Evolutionary conservation across 2,113 vertebrate genomes (phyloP).

Genomic region (Paratilapia polleni): DNA sequence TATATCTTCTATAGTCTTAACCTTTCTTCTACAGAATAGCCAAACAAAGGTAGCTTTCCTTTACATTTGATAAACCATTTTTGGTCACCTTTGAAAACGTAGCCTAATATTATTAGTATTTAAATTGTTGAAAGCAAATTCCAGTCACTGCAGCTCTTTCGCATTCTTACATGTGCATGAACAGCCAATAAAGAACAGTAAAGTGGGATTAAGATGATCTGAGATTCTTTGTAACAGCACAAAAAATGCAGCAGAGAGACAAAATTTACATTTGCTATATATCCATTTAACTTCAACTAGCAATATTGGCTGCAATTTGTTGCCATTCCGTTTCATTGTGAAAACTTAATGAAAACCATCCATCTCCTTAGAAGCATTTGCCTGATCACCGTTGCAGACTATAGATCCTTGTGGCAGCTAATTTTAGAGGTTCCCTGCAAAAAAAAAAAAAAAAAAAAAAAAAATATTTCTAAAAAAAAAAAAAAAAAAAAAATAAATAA

Average conservation of each 20-base stretch:
- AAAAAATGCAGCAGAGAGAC: constrained; percentile 2
- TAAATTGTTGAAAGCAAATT: not conserved
- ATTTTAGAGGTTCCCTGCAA: constrained; percentile 37
- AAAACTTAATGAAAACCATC: constrained; percentile 69
- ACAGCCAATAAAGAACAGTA: not conserved
- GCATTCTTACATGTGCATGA: not conserved
- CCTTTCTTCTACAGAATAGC: not conserved
- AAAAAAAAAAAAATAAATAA: not conserved
- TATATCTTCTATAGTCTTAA: not conserved
- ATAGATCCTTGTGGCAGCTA: constrained; percentile 56
- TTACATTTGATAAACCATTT: not conserved
- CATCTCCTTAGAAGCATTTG: constrained; percentile 51
- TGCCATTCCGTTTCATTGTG: constrained; percentile 51
- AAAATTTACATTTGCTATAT: constrained; percentile 32
- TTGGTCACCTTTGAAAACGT: not conserved
- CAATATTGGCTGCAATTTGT: constrained; percentile 42
- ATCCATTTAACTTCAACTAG: constrained; percentile 54
- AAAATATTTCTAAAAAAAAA: constrained; percentile 7
- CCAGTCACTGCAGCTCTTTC: not conserved
- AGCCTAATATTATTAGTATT: not conserved
- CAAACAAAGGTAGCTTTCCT: not conserved
- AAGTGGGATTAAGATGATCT: constrained; percentile 8
- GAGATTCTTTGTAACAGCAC: constrained; percentile 13
- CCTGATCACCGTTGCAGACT: constrained; percentile 47
- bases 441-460: not conserved